Percentiles rank a stretch among this genome's conserved stretches.
phyloP scores from a whole-genome alignment of 2,113 vertebrate species.

The Ptilorrhoa leucosticta region DNA sequence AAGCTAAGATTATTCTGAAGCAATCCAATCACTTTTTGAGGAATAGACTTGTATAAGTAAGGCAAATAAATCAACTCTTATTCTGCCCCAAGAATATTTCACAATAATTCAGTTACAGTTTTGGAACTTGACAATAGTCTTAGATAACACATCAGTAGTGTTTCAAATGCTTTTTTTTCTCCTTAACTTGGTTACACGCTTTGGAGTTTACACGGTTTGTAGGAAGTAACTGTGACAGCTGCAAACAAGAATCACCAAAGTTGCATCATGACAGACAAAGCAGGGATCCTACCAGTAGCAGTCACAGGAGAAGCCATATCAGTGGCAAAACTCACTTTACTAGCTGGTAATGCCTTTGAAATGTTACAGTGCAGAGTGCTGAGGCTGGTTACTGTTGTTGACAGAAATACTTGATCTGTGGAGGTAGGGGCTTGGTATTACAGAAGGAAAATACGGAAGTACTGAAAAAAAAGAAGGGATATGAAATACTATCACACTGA shows the following conservation, averaged over 20 bases:
- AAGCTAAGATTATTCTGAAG: background rate
- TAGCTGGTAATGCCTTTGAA: background rate
- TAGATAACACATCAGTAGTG: rapidly evolving
- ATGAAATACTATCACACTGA: too few relatives aligned
- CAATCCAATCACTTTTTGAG: background rate
- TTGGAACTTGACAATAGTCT: background rate
- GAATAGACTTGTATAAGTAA: background rate
- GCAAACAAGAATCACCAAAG: background rate
- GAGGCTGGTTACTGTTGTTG: background rate
- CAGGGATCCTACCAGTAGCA: background rate
- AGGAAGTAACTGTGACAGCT: background rate
- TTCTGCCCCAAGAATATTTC: background rate
- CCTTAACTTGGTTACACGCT: background rate
- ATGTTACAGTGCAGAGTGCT: background rate
- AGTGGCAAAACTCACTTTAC: background rate
- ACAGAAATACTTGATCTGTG: background rate
- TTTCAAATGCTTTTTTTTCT: background rate
- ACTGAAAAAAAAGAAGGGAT: background rate
- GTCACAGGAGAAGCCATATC: background rate
- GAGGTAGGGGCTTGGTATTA: background rate
- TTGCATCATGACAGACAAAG: background rate
- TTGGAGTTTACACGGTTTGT: background rate
- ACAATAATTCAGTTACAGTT: background rate
- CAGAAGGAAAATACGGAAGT: background rate
- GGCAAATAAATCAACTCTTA: background rate